These are phyloP conservation scores for Cydia splendana DNA, from an alignment of 1,140 invertebrate species.

Conservation along the genomic window DNA sequence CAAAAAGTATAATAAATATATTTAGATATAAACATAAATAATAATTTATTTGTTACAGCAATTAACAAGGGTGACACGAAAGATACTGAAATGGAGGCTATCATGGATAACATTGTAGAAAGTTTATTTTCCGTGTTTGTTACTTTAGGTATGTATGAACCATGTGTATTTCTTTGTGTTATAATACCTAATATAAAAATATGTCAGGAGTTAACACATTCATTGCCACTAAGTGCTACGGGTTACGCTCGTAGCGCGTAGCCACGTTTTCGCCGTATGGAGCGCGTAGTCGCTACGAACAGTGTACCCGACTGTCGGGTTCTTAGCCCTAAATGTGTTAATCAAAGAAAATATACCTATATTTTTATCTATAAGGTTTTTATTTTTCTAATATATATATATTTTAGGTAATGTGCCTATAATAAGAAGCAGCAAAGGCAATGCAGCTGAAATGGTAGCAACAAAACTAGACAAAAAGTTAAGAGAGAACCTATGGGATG, in stretches of 20 bases:
- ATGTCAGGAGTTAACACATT: background rate
- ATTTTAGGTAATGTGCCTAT: conserved; percentile 93
- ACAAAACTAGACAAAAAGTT: conserved; percentile 98
- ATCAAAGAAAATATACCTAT: background rate
- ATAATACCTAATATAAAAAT: background rate
- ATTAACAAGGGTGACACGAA: conserved; percentile 97
- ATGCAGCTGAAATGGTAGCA: conserved; percentile 99
- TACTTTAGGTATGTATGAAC: conserved; percentile 85
- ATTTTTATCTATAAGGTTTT: conserved; percentile 6
- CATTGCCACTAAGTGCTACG: too few relatives aligned
- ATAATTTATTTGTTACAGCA: conserved; percentile 80
- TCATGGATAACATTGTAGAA: conserved; percentile 97
- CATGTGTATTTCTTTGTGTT: background rate
- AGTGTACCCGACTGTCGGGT: too few relatives aligned
- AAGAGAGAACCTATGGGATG: conserved; percentile 97
- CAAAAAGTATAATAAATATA: too few relatives aligned
- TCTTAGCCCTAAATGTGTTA: too few relatives aligned
- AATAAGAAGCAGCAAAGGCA: conserved; percentile 96
- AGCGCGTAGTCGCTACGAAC: too few relatives aligned
- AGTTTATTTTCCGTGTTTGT: conserved; percentile 99
- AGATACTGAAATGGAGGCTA: conserved; percentile 96
- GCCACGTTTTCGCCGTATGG: too few relatives aligned
- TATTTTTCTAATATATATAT: conserved; percentile 22
- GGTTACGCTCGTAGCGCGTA: too few relatives aligned
- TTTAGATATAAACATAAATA: too few relatives aligned